Evolutionary conservation across 2,797 vertebrate species (phyloP), one percentile per base, ranked within the genome.

Genomic region (Tokudaia tokunoshimensis): DNA sequence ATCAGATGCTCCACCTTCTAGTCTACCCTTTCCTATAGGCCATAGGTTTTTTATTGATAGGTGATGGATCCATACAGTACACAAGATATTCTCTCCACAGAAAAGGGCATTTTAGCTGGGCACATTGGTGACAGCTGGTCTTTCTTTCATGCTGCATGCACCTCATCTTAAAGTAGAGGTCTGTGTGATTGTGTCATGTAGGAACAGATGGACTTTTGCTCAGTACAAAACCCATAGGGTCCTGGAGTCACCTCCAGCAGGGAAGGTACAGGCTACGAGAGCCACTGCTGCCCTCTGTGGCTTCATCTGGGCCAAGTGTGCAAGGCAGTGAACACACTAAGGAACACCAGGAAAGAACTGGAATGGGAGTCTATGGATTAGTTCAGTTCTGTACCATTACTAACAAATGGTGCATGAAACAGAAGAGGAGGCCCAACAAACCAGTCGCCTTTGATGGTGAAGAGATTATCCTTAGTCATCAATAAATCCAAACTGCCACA

Each of bases 341-440:
- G 93, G 96, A 81, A 63, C 78, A 44, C 24, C 61, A 82, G 96
- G 78, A 80, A 95, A 93, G 95, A 65, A 83, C 96, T 97, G 76
- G 94, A 94, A 91, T 95, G 76, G 31, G 80, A 84, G 31, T 75
- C 63, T 86, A 92, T n/a, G 94, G 94, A 31, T 34, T 52, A 65
- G 81, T 94, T 95, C 67, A 12, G 94, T 97, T 98, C 94, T 34
- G 0, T 80, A 34, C 65, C 74, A 12, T 85, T 96, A 91, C 94
- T 95, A 96, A 83, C 67, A 70, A 86, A 78, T 63, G 63, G 57
- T 50, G 59, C 80, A 0, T 2, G 13, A 37, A 79, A 29, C 83
- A 88, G 31, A 72, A 61, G 41, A 82, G 6, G 57, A 88, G 34
- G 10, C 57, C 55, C 17, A 26, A 67, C 86, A 76, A 70, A 57